A percentile compares a stretch with the other conserved stretches of the same genome.
Evolutionary conservation across 2,113 vertebrate species (phyloP).

Genomic region (Stigmatopora argus): DNA sequence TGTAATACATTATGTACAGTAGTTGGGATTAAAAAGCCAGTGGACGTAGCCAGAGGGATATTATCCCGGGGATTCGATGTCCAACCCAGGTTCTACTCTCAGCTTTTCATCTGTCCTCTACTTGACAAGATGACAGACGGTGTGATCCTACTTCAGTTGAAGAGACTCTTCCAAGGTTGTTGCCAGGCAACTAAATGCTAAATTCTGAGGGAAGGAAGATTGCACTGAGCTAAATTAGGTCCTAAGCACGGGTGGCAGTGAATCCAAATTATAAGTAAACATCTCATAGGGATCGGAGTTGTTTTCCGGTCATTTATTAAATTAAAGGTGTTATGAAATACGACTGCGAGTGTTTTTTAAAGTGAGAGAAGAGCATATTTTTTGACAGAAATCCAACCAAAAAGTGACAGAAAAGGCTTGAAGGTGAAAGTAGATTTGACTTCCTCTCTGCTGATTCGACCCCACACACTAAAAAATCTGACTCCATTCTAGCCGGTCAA

Average conservation of each 20-base stretch:
- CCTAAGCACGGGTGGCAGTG: slow-evolving; percentile 11
- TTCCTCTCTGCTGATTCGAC: too few species aligned
- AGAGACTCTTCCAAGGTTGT: slow-evolving; percentile 57
- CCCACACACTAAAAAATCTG: too few species aligned
- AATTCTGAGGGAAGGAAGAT: slow-evolving; percentile 68
- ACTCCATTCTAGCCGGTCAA: too few species aligned
- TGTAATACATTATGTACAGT: slow-evolving; percentile 41
- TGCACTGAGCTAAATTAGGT: slow-evolving; percentile 63
- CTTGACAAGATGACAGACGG: slow-evolving; percentile 65
- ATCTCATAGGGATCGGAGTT: slow-evolving; percentile 30
- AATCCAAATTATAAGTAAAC: slow-evolving; percentile 57
- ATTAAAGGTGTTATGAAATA: too few species aligned
- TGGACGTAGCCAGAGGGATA: slow-evolving; percentile 51
- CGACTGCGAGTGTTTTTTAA: too few species aligned
- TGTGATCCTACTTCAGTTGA: slow-evolving; percentile 53
- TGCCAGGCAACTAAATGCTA: slow-evolving; percentile 77
- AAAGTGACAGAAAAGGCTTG: too few species aligned
- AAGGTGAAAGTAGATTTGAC: too few species aligned
- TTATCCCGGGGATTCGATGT: slow-evolving; percentile 50
- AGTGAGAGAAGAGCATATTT: too few species aligned
- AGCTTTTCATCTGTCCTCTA: slow-evolving; percentile 44
- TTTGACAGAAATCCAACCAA: too few species aligned
- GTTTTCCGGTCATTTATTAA: slow-evolving; percentile 56
- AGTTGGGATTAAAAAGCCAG: slow-evolving; percentile 56
- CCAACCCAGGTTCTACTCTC: slow-evolving; percentile 37